Evolutionary conservation across 1,140 invertebrate genomes (phyloP), one percentile per base, ranked within the genome.

Genomic region (Branchinecta lindahli): DNA sequence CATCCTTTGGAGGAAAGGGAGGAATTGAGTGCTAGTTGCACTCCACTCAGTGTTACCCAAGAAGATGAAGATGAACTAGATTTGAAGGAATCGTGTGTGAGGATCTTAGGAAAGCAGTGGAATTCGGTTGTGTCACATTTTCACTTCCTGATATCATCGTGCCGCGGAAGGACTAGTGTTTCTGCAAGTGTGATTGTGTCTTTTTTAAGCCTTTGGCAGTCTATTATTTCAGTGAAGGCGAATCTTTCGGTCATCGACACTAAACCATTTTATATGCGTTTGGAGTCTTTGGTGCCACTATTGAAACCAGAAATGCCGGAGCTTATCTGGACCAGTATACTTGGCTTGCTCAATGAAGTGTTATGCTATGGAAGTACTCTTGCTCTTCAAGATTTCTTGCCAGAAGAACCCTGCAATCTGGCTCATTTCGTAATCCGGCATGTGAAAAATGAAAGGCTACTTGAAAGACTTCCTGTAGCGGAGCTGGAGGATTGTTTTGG

Each of bases 181-280:
- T 68, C 83, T 83, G 82, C 84, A 74, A 80, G 83, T 70, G 85
- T 75, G 84, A 84, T 91, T 66, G 82, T 92, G 47, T 90, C 89
- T 33, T 92, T 93, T 76, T 82, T 93, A 66, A 85, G 87, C 69
- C 79, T 93, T 9, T 93, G 91, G 90, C 89, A 92, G 76, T 88
- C 88, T 72, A 90, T 91, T n/a, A 92, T 94, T 76, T 92, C 89
- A 66, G 89, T 93, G 0, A 91, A 91, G 79, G 89, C 90, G 12
- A 93, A 92, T 81, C 81, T 94, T 33, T 92, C 89, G 21, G 86
- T 92, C 10, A 87, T 91, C 70, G 90, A 92, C 76, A 92, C 90
- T 5, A 90, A 92, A 75, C 87, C 90, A 7, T 94, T 92, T 77
- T 92, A 92, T 78, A 86, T 88, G 20, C 86, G 92, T 75, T 79